Evolutionary conservation across 2,113 vertebrate genomes (phyloP), one percentile per base, ranked within the genome.

Genomic region (Crotalus viridis): DNA sequence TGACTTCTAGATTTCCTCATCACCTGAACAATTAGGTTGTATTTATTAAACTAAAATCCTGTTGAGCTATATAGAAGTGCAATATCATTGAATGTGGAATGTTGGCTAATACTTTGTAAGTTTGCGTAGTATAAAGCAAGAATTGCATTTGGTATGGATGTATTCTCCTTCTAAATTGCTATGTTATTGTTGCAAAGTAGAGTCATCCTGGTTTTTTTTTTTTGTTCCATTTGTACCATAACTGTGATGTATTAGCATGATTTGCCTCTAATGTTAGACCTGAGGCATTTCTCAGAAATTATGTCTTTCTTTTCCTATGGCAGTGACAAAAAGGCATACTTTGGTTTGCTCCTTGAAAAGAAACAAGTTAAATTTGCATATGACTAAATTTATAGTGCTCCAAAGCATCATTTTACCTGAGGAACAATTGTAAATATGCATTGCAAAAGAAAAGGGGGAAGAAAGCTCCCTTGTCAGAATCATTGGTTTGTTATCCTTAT

Each of bases 271-370:
- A 46, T 28, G 52, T 88, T 89, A 39, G 64, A 85, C 52, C 89
- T 86, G 46, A 81, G 74, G 24, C 87, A 90, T 59, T 22, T 93
- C 64, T 86, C 0, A 0, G 69, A 90, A 91, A 81, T 48, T 52
- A 89, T 91, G n/a, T 43, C 87, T 88, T 90, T 94, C 90, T 33
- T 61, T 91, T 95, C 85, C 57, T 59, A 43, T 85, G 43, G 22
- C 8, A 90, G 51, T 1, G 0, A 19, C 1, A 15, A 43, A 0
- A 0, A 17, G 0, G 10, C 12, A 1, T 4, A 5, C 0, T 92
- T 90, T 0, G 2, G 0, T 88, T 89, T 74, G 46, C 12, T n/a
- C 10, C 33, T 9, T n/a, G 22, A 64, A 17, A 24, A 28, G 93
- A 87, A 48, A 43, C 3, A 0, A 55, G 59, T 33, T 92, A 15